Evolutionary conservation across 2,113 vertebrate species (phyloP).

Genomic region (Eupsittula cactorum): DNA sequence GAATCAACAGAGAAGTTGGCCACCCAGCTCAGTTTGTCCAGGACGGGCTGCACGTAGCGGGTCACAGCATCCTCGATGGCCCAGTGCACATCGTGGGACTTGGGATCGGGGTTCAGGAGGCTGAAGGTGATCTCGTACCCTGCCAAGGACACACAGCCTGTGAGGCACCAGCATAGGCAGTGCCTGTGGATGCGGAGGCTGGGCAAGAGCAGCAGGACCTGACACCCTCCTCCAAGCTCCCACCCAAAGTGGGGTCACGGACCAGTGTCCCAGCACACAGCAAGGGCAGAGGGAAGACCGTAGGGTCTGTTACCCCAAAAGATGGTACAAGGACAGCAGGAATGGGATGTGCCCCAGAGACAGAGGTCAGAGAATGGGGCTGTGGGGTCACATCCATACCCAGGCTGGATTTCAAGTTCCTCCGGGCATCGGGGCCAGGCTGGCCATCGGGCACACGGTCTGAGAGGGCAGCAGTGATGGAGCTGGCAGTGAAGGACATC

Average conservation of each 20-base stretch:
- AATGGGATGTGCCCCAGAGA: fast-evolving
- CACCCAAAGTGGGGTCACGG: fast-evolving
- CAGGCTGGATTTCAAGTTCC: slow-evolving; percentile 92
- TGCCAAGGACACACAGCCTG: slow-evolving; percentile 1
- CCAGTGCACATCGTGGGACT: slow-evolving; percentile 88
- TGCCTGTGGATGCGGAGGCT: fast-evolving
- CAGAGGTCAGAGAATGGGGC: neutral
- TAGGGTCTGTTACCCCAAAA: fast-evolving
- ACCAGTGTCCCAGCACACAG: neutral
- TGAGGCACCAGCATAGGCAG: neutral
- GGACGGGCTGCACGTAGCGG: slow-evolving; percentile 85
- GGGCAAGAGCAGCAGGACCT: neutral
- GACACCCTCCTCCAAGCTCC: neutral
- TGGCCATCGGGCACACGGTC: slow-evolving; percentile 81
- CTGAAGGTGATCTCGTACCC: slow-evolving; percentile 98
- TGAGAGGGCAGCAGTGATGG: slow-evolving; percentile 82
- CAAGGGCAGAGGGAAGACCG: neutral
- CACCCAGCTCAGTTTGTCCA: slow-evolving; percentile 83
- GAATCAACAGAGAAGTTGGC: slow-evolving; percentile 97
- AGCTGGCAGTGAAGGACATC: slow-evolving; percentile 88
- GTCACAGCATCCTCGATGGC: slow-evolving; percentile 87
- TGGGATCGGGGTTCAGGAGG: slow-evolving; percentile 93
- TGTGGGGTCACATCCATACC: slow-evolving; percentile 63
- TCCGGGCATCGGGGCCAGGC: slow-evolving; percentile 83
- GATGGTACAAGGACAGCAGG: neutral